Base-by-base conservation (phyloP, 2,113 vertebrate species). In the Mustela lutreola region DNA sequence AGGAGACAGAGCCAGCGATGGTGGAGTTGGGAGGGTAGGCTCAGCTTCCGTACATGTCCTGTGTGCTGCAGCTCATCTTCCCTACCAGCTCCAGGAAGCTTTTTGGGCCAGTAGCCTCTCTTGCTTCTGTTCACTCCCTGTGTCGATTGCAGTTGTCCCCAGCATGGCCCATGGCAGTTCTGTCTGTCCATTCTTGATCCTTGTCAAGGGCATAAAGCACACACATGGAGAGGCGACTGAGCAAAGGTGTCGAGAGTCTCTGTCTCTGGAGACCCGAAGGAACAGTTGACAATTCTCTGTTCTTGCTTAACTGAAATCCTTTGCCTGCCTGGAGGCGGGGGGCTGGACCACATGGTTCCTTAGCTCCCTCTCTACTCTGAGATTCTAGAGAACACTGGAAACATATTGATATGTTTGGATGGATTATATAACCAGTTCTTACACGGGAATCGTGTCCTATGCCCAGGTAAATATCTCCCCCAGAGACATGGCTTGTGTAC, bases 381-480 rank as follows among this genome's bases (percentile, higher is more conserved):
- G 28, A 93, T 78, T 94, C 71, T 79, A 85, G 45, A 94, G 92
- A 79, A 62, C 39, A 60, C 7, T 75, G 96, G 86, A 97, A 95
- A 67, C 18, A 67, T 93, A 91, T 71, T 24, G 15, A 93, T 50
- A 10, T 83, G 22, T 67, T 98, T 75, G 45, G 42, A 94, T 12
- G 31, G 19, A 48, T 50, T 65, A 5, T 56, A 53, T 36, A 89
- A 93, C 31, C 85, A 96, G 82, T 94, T 96, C 86, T 93, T 93
- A 39, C 56, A 84, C 71, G 84, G n/a, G 81, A 81, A 62, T 93
- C 85, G 42, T n/a, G 45, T 83, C 80, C 7, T 67, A 76, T 71
- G 73, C 60, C 33, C 70, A 60, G 53, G 92, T 63, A 93, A 73
- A 24, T 90, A 91, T 83, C 45, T 91, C 86, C 80, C 56, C 28